Conservation (phyloP, 2,113 vertebrate genomes). For the Sinocyclocheilus anophthalmus region DNA sequence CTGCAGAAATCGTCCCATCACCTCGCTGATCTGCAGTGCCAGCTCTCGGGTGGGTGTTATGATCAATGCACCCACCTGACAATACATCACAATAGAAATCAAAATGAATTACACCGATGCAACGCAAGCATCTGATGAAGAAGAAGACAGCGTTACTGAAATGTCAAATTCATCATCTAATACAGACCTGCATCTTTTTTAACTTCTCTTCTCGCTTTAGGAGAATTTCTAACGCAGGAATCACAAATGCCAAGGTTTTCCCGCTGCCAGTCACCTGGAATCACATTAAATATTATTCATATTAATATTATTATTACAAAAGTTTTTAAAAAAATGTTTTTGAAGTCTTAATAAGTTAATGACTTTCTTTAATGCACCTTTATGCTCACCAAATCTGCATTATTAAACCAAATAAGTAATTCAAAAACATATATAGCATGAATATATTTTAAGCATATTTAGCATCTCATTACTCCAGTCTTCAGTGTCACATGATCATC, state of each 20-base stretch:
- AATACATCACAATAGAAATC: background rate
- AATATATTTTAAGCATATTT: too few relatives aligned
- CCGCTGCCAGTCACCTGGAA: constrained; percentile 93
- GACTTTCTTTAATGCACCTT: too few relatives aligned
- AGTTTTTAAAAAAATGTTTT: too few relatives aligned
- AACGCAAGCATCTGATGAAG: background rate
- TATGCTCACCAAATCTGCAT: too few relatives aligned
- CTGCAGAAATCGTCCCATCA: constrained; percentile 82
- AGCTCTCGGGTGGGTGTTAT: constrained; percentile 93
- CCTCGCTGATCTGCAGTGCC: constrained; percentile 91
- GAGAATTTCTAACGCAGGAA: constrained; percentile 90
- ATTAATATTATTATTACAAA: too few relatives aligned
- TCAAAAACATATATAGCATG: too few relatives aligned
- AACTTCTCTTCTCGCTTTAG: constrained; percentile 87
- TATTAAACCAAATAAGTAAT: too few relatives aligned
- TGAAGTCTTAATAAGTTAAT: too few relatives aligned
- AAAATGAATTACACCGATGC: background rate
- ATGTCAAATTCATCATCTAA: background rate
- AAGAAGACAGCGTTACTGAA: background rate
- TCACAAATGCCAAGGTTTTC: constrained; percentile 94
- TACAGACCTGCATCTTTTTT: constrained; percentile 87
- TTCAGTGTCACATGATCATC: too few relatives aligned
- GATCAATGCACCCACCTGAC: constrained; percentile 89
- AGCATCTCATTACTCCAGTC: too few relatives aligned
- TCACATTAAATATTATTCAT: background rate